Base-by-base conservation (phyloP, 64 coral and sea anemone genomes). In the Cladopsammia gracilis region DNA sequence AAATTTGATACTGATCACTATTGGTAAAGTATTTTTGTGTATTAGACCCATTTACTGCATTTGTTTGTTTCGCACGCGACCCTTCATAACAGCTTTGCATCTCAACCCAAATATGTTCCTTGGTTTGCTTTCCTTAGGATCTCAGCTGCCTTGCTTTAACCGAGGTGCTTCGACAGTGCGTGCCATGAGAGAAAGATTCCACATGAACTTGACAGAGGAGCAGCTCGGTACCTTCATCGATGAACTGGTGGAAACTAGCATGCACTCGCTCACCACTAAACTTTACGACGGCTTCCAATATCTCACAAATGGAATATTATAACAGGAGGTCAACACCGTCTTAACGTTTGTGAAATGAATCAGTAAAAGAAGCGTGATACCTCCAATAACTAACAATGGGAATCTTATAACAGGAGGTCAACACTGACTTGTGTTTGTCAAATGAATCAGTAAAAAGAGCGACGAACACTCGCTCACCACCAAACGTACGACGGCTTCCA, bases 211-310 rank as follows among this genome's bases (percentile, higher is more conserved):
- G 57, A 98, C 97, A 5, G 97, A 98, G 73, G 94, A 98, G 49
- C 97, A 98, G 88, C 97, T 98, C 0, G 94, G 89, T 34, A 76
- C 91, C 42, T 85, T 96, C 3, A 92, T 98, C 62, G 85, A 98
- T 76, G 91, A 89, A 15, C 70, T 98, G 70, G 97, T 98, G 42
- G 97, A 98, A 67, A 98, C 97, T 6, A 96, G 94, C 70, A 98
- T 98, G 79, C 93, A 92, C 10, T 98, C 97, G 22, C 76, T 98
- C 8, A 94, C 97, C 2, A 98, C 97, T 14, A 98, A 91, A 88
- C 91, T 98, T 10, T 98, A 98, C 83, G 97, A 98, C 84, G 97
- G 97, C 23, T 98, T 96, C 62, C 97, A 98, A 73, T 98, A 96
- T 60, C 77, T 98, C 49, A 98, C 97, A 1, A 98, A 98, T 77